These are phyloP conservation scores for Caenorhabditis becei DNA, from an alignment of 2,888 invertebrate species.

Conservation along the genomic window DNA sequence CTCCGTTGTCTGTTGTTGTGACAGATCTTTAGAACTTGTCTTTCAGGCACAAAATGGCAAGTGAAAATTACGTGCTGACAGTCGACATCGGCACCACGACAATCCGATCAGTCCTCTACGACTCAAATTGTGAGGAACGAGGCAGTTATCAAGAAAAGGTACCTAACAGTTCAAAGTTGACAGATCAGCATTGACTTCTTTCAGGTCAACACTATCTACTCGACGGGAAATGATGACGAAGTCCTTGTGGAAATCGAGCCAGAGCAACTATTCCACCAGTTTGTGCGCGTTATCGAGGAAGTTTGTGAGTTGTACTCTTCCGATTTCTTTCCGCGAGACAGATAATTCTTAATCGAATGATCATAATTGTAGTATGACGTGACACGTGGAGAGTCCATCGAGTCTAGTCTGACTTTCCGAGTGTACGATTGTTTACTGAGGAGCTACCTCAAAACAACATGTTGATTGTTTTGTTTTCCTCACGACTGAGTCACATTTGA, in stretches of 20 bases:
- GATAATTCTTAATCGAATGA: conserved; percentile 3
- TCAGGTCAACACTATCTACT: conserved; percentile 59
- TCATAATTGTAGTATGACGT: conserved; percentile 8
- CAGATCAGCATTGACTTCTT: conserved; percentile 12
- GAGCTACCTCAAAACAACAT: neutral
- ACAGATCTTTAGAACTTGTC: no score
- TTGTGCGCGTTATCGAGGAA: conserved; percentile 67
- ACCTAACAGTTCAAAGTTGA: neutral
- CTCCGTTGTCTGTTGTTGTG: no score
- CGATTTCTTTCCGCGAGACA: neutral
- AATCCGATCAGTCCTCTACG: conserved; percentile 76
- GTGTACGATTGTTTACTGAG: neutral
- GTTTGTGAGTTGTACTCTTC: conserved; percentile 66
- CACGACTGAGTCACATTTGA: neutral
- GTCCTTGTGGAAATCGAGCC: conserved; percentile 77
- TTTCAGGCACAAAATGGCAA: neutral
- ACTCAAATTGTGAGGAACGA: conserved; percentile 64
- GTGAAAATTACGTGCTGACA: conserved; percentile 58
- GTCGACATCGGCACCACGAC: conserved; percentile 79
- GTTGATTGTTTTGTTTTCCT: neutral
- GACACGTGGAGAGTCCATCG: neutral
- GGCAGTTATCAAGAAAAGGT: conserved; percentile 65
- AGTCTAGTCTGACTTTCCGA: conserved; percentile 9
- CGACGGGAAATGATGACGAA: conserved; percentile 58
- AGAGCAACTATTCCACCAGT: conserved; percentile 71